Conservation (phyloP, 2,888 invertebrate species). For the Stratiomys singularior region DNA sequence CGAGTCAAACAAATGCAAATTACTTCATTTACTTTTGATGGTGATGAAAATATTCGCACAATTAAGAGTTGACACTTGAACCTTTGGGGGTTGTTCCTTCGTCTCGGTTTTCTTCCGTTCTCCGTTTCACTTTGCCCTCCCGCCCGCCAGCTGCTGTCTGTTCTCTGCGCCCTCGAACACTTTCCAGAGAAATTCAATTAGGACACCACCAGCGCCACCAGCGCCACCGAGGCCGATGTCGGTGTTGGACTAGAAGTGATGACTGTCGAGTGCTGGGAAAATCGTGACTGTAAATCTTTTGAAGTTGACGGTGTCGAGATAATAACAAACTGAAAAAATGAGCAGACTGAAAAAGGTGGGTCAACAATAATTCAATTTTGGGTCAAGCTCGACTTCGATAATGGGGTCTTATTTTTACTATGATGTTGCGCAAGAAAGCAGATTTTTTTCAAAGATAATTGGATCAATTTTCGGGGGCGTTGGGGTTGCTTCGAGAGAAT, state of each 20-base stretch:
- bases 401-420: neutral
- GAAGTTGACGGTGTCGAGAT: constrained; percentile 23
- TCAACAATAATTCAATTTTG: constrained; percentile 16
- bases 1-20: constrained; percentile 50
- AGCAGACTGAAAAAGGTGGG: constrained; percentile 7
- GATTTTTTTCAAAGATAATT: constrained; percentile 4
- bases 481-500: neutral
- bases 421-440: neutral
- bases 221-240: neutral
- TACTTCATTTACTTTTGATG: constrained; percentile 51
- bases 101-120: neutral
- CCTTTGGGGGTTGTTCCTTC: neutral
- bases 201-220: neutral
- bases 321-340: constrained; percentile 9
- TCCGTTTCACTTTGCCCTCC: neutral
- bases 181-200: constrained; percentile 36
- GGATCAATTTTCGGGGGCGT: constrained; percentile 3
- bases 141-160: neutral
- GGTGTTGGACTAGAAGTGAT: too few species aligned
- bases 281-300: constrained; percentile 32
- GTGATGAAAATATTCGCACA: constrained; percentile 51
- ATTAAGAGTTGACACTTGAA: constrained; percentile 47
- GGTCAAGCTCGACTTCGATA: neutral
- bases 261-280: neutral
- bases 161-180: neutral